A percentile compares a stretch with the other conserved stretches of the same genome.
These are phyloP conservation scores for Thermophis baileyi DNA, from an alignment of 2,113 vertebrate genomes.

Conservation along the genomic window DNA sequence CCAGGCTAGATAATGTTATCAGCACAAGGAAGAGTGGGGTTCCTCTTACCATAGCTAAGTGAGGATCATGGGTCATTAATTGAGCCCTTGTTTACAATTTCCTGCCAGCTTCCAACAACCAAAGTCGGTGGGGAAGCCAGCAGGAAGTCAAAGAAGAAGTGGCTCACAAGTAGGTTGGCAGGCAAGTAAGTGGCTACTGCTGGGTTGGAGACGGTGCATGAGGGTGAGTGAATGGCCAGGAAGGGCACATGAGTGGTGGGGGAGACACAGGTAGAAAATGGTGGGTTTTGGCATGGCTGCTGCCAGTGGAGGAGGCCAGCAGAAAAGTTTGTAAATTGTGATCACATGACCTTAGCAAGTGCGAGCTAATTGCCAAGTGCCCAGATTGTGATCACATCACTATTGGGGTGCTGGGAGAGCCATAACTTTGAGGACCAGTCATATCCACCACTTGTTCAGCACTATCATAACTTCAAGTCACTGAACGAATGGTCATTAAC, in stretches of 20 bases:
- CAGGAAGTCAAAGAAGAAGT: neutral
- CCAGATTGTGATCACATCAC: neutral
- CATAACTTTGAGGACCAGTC: neutral
- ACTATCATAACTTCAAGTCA: neutral
- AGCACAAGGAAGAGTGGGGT: neutral
- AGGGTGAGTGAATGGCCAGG: neutral
- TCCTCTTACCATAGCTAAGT: neutral
- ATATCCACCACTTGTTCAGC: neutral
- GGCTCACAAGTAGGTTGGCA: neutral
- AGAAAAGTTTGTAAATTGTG: neutral
- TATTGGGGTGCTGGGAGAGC: neutral
- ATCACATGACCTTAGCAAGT: neutral
- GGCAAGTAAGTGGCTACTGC: neutral
- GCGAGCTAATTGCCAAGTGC: neutral
- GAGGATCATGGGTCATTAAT: neutral
- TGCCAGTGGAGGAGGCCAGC: neutral
- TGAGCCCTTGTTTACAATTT: neutral
- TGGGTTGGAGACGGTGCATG: neutral
- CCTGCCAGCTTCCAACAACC: neutral
- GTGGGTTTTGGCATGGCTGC: neutral
- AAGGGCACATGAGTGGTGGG: neutral
- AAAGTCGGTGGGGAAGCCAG: neutral
- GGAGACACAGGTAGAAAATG: neutral
- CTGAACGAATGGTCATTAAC: neutral
- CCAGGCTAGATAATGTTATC: neutral